These are phyloP conservation scores for Erethizon dorsatum DNA, from an alignment of 2,797 vertebrate species.

Conservation along the genomic window DNA sequence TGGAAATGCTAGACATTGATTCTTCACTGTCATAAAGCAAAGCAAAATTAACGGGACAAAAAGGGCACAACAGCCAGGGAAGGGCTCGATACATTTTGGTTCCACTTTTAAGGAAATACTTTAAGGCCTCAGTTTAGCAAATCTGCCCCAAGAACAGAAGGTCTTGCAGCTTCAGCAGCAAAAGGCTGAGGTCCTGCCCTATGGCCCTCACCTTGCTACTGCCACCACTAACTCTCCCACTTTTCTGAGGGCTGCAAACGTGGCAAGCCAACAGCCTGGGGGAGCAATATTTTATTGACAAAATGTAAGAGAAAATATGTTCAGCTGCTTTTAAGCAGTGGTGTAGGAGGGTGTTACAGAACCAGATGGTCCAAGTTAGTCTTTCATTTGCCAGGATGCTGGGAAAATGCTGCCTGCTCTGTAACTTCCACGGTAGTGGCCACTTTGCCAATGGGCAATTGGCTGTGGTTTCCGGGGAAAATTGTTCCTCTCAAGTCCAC, in stretches of 20 bases:
- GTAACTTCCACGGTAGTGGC: not conserved
- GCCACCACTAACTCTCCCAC: not conserved
- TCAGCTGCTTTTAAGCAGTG: conserved; percentile 64
- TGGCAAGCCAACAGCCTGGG: conserved; percentile 36
- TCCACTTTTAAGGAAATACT: conserved; percentile 82
- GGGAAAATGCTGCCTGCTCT: conserved; percentile 1
- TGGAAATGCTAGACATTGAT: conserved; percentile 87
- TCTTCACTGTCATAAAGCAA: conserved; percentile 85
- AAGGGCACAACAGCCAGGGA: conserved; percentile 80
- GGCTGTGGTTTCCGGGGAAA: not conserved
- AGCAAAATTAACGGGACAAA: conserved; percentile 86
- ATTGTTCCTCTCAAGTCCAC: not conserved
- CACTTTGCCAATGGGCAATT: not conserved
- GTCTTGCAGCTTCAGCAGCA: not conserved
- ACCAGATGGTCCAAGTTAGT: conserved; percentile 81
- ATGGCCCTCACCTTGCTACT: not conserved
- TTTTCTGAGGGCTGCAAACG: conserved; percentile 49
- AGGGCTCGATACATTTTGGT: conserved; percentile 82
- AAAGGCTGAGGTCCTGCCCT: not conserved
- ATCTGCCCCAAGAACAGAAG: conserved; percentile 10
- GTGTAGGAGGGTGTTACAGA: conserved; percentile 80
- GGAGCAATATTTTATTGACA: conserved; percentile 78
- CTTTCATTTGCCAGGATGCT: conserved; percentile 78
- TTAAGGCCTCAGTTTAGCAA: conserved; percentile 81
- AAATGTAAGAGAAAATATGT: conserved; percentile 69